These are phyloP conservation scores for Leucoma salicis DNA, from an alignment of 2,888 invertebrate species.

Conservation along the genomic window DNA sequence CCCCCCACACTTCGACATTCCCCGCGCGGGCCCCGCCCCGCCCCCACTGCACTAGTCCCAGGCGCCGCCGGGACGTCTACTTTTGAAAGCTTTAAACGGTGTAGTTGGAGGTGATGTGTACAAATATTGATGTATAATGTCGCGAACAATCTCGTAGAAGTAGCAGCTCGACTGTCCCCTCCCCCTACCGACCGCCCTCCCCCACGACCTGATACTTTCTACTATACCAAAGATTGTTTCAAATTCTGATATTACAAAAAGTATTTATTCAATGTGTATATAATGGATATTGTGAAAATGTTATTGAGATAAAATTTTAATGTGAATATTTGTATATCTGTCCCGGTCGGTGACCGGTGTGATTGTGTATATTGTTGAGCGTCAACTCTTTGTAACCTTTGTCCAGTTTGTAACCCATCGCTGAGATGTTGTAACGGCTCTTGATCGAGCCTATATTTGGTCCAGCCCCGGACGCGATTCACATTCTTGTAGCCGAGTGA, in stretches of 20 bases:
- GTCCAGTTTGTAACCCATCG: background rate
- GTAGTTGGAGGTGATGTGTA: slow-evolving; percentile 64
- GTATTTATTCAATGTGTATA: slow-evolving; percentile 42
- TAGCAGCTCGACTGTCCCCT: slow-evolving; percentile 9
- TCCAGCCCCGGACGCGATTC: background rate
- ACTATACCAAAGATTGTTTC: slow-evolving; percentile 54
- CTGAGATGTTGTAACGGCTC: background rate
- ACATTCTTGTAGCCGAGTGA: background rate
- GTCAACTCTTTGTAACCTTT: too few relatives aligned
- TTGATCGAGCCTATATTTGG: background rate
- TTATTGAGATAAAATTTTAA: slow-evolving; percentile 33
- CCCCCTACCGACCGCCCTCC: background rate
- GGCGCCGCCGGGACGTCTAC: slow-evolving; percentile 45
- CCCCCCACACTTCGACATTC: slow-evolving; percentile 32
- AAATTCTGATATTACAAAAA: slow-evolving; percentile 44
- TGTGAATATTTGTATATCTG: slow-evolving; percentile 31
- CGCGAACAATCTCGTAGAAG: slow-evolving; percentile 29
- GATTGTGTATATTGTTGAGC: too few relatives aligned
- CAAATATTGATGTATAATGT: slow-evolving; percentile 49
- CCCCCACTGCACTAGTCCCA: slow-evolving; percentile 18
- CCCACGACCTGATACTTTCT: slow-evolving; percentile 29
- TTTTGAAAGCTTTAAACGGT: slow-evolving; percentile 74
- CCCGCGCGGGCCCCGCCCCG: slow-evolving; percentile 10
- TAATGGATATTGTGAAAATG: slow-evolving; percentile 34
- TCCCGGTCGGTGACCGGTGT: slow-evolving; percentile 3